Evolutionary conservation across 2,797 vertebrate genomes (phyloP).

Genomic region (Scarus forsteni): DNA sequence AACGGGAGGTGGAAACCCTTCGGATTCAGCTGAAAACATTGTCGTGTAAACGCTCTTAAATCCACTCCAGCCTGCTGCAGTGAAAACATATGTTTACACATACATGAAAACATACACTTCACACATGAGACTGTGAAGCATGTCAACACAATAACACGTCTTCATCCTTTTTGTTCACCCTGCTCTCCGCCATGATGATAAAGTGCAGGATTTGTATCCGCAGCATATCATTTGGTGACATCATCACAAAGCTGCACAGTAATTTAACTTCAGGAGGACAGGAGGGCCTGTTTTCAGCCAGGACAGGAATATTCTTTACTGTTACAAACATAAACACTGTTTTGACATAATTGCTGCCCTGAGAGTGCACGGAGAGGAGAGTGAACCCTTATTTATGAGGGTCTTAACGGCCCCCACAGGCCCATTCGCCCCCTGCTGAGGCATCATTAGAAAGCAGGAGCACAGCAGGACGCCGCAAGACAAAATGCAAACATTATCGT

Average conservation of each 20-base stretch:
- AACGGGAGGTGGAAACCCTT: too few relatives aligned
- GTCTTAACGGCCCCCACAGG: slow-evolving; percentile 56
- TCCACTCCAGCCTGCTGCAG: background rate
- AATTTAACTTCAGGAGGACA: slow-evolving; percentile 61
- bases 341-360: slow-evolving; percentile 74
- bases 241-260: slow-evolving; percentile 52
- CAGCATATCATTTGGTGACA: slow-evolving; percentile 53
- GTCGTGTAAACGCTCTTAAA: too few relatives aligned
- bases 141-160: slow-evolving; percentile 44
- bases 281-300: slow-evolving; percentile 15
- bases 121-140: slow-evolving; percentile 20
- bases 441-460: slow-evolving; percentile 59
- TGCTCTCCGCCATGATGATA: slow-evolving; percentile 32
- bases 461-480: slow-evolving; percentile 59
- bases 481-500: slow-evolving; percentile 67
- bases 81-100: background rate
- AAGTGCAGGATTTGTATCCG: slow-evolving; percentile 53
- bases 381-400: slow-evolving; percentile 64
- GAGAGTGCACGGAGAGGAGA: slow-evolving; percentile 54
- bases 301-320: slow-evolving; percentile 60
- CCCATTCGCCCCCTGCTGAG: slow-evolving; percentile 55
- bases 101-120: slow-evolving; percentile 25
- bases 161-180: slow-evolving; percentile 24
- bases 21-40: too few relatives aligned
- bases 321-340: slow-evolving; percentile 60